Conservation (phyloP, 2,888 invertebrate species). For the Dynastes hyllus region DNA sequence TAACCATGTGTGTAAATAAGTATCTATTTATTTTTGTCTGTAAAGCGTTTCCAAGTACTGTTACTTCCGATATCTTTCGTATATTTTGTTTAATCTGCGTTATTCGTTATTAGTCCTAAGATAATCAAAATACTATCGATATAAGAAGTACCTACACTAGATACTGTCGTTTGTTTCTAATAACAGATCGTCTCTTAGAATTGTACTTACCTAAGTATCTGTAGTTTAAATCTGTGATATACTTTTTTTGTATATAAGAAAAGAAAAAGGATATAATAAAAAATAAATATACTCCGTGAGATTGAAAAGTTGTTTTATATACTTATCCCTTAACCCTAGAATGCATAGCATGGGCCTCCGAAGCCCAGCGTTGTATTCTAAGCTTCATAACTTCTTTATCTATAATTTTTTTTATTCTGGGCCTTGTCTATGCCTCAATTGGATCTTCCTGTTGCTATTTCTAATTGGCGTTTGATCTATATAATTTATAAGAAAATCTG, state of each 20-base stretch:
- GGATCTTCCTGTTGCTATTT: no score
- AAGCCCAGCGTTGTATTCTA: no score
- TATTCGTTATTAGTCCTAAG: neutral
- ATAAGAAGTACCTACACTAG: neutral
- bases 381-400: no score
- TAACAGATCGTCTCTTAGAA: neutral
- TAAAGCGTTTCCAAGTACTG: neutral
- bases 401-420: no score
- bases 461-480: no score
- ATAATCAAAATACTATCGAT: neutral
- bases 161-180: neutral
- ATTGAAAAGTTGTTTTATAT: neutral
- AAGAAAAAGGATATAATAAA: slow-evolving; percentile 17
- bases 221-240: slow-evolving; percentile 49
- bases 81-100: neutral
- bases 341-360: no score
- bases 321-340: neutral
- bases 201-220: slow-evolving; percentile 13
- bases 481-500: no score
- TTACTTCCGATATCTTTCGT: neutral
- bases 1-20: neutral
- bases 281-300: slow-evolving; percentile 4
- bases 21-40: neutral
- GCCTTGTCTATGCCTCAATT: no score
- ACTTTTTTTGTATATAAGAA: slow-evolving; percentile 33